Conservation (phyloP, 1,140 invertebrate species). For the Neodiprion pinetum region DNA sequence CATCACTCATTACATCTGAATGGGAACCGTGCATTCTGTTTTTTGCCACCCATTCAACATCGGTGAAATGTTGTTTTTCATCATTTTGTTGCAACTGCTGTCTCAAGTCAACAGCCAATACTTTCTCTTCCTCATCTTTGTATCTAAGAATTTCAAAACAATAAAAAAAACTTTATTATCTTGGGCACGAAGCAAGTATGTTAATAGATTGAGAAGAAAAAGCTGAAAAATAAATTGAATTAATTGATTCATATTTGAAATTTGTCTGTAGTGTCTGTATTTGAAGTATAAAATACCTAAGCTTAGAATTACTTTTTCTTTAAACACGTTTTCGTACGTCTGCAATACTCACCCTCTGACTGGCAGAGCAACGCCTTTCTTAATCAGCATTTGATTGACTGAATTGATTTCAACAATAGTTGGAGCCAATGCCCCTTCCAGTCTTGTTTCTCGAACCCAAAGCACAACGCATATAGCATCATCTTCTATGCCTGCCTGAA, state of each 20-base stretch:
- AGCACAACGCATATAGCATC: conserved; percentile 65
- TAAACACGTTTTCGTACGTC: neutral
- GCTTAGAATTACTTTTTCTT: neutral
- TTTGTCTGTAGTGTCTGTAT: too few relatives aligned
- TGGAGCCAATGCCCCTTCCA: conserved; percentile 60
- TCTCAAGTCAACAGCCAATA: conserved; percentile 44
- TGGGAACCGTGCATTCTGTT: neutral
- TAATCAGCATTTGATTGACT: conserved; percentile 63
- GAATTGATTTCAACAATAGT: conserved; percentile 61
- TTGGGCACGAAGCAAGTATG: too few relatives aligned
- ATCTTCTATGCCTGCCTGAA: conserved; percentile 55
- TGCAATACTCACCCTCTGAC: conserved; percentile 48
- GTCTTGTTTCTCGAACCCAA: conserved; percentile 58
- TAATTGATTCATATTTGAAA: too few relatives aligned
- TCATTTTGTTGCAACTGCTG: conserved; percentile 30
- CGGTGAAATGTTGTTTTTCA: neutral
- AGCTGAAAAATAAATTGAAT: too few relatives aligned
- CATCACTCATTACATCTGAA: neutral
- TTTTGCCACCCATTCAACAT: conserved; percentile 3
- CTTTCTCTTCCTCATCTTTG: conserved; percentile 30
- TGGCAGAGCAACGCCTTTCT: conserved; percentile 64
- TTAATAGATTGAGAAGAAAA: too few relatives aligned
- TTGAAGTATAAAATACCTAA: too few relatives aligned
- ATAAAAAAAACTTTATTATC: neutral
- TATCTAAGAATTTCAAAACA: conserved; percentile 24